Base-by-base conservation (phyloP, 2,888 invertebrate species). In the Tuberolachnus salignus region DNA sequence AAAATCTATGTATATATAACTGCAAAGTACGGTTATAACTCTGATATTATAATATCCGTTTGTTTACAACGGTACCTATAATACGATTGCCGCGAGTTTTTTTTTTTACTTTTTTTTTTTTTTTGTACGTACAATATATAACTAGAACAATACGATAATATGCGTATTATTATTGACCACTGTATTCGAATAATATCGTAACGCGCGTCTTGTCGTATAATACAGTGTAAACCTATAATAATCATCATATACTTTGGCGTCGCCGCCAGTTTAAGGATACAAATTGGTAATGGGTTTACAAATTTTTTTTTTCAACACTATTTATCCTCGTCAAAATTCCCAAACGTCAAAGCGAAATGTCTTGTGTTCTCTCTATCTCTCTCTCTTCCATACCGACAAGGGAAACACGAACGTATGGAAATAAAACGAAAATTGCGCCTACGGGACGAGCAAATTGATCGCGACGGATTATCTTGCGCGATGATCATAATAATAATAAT, bases 401-500 rank as follows among this genome's bases (percentile, higher is more conserved):
- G 75, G 55, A 75, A 75, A 75, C 46, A 66, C 34, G 14, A 42
- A 51, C 21, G 19, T 61, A 64, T 44, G 55, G n/a, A 26, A 67
- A 14, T 66, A 59, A 21, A n/a, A n/a, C n/a, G 78, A 61, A 61
- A 61, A 78, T 78, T 51, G 51, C 59, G 42, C 59, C 53, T 19
- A 46, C 53, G 16, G n/a, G 55, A 59, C 74, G 49, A 71, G 63
- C 51, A 75, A 78, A 78, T 78, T 78, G 67, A 67, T 78, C 49
- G 67, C 21, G 49, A 49, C 61, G 69, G 69, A 78, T 78, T 61
- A 69, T 75, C 67, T 72, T 46, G 26, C 8, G 34, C 34, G 34
- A 34, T 34, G 34, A 14, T 16, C n/a, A n/a, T n/a, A n/a, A n/a
- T n/a, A n/a, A n/a, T n/a, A n/a, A n/a, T n/a, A n/a, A n/a, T n/a